Percentiles rank a stretch among this genome's conserved stretches.
Conservation (phyloP, 1,140 invertebrate genomes). For the Dinoponera quadriceps region DNA sequence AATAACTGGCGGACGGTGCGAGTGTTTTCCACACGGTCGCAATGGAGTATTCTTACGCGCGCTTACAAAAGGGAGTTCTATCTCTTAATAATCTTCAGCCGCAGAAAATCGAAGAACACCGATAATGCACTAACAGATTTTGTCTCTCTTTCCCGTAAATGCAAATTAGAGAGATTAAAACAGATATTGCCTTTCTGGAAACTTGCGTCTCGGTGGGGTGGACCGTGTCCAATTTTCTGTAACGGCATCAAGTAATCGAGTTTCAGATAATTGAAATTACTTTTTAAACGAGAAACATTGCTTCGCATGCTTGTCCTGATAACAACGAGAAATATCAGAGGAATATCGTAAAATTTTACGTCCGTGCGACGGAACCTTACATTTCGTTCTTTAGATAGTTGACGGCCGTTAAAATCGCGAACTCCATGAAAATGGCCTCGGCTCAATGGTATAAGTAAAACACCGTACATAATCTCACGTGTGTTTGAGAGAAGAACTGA, state of each 20-base stretch:
- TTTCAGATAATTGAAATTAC: slow-evolving; percentile 54
- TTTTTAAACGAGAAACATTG: slow-evolving; percentile 57
- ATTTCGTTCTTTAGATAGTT: slow-evolving; percentile 17
- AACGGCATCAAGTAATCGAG: slow-evolving; percentile 47
- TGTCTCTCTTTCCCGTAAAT: neutral
- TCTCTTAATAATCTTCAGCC: neutral
- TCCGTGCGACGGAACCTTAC: neutral
- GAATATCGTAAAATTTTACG: slow-evolving; percentile 49
- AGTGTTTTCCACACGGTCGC: neutral
- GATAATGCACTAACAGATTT: slow-evolving; percentile 46
- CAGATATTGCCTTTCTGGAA: slow-evolving; percentile 22
- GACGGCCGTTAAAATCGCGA: slow-evolving; percentile 33
- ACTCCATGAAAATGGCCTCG: neutral
- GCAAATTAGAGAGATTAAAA: slow-evolving; percentile 53
- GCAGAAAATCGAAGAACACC: slow-evolving; percentile 13
- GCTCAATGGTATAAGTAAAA: neutral
- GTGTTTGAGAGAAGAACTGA: neutral
- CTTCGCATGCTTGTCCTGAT: neutral
- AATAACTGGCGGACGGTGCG: neutral
- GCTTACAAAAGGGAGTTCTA: neutral
- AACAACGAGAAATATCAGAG: slow-evolving; percentile 36
- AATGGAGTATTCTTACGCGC: neutral
- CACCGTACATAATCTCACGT: neutral
- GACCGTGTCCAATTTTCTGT: slow-evolving; percentile 34
- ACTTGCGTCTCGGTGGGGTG: neutral